phyloP scores from a whole-genome alignment of 1,140 invertebrate species.

The Drosophila seguyi region DNA sequence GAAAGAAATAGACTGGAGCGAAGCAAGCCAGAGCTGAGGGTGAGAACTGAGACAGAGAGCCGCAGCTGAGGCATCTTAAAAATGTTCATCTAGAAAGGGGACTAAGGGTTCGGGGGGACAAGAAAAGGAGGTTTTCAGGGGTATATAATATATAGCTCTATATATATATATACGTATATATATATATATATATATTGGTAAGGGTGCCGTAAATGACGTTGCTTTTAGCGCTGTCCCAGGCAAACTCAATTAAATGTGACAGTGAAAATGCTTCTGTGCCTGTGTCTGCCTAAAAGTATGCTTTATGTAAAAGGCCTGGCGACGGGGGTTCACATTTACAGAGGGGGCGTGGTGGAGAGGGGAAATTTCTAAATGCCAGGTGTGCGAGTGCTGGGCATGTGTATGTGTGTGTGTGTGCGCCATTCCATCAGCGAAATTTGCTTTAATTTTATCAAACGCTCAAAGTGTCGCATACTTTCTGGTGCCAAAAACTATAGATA shows the following conservation, averaged over 20 bases:
- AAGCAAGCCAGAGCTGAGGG: constrained; percentile 4
- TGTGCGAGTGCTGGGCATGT: not conserved
- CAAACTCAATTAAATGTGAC: constrained; percentile 84
- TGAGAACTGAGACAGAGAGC: constrained; percentile 5
- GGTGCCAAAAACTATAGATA: not conserved
- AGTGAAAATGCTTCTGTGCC: constrained; percentile 63
- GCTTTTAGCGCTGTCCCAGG: constrained; percentile 70
- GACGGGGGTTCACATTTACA: not conserved
- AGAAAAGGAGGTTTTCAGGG: not conserved
- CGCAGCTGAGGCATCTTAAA: constrained; percentile 71
- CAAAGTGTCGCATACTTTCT: constrained; percentile 36
- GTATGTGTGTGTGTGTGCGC: not conserved
- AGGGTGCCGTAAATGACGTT: constrained; percentile 69
- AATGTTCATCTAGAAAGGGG: constrained; percentile 41
- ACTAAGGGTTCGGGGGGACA: not conserved
- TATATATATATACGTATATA: constrained; percentile 4
- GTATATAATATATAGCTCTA: constrained; percentile 12
- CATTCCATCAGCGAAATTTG: constrained; percentile 29
- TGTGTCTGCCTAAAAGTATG: constrained; percentile 73
- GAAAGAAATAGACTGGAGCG: constrained; percentile 25
- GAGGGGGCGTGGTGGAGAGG: not conserved
- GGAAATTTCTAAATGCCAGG: constrained; percentile 22
- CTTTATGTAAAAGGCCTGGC: constrained; percentile 49
- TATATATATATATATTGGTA: constrained; percentile 7
- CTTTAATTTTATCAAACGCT: constrained; percentile 47